Conservation (phyloP, 1,140 invertebrate genomes). For the Notospermus geniculatus region DNA sequence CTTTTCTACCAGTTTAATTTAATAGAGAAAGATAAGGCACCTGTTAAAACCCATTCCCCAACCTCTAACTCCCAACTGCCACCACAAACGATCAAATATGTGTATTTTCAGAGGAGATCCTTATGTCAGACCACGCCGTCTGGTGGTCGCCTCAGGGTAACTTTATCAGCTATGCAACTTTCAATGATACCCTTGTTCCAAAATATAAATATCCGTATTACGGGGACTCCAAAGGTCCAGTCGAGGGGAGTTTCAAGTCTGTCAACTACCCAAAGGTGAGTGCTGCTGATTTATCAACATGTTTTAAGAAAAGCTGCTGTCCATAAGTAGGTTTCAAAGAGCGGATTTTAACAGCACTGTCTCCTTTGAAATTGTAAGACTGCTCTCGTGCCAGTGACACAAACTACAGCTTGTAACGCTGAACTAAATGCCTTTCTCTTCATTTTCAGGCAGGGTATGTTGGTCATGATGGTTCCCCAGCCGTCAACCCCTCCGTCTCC, state of each 20-base stretch:
- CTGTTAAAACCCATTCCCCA: too few relatives aligned
- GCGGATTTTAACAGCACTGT: too few relatives aligned
- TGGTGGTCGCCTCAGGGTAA: conserved; percentile 87
- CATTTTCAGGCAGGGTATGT: not conserved
- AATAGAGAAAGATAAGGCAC: too few relatives aligned
- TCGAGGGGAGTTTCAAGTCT: conserved; percentile 66
- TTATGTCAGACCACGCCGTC: conserved; percentile 75
- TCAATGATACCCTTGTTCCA: conserved; percentile 84
- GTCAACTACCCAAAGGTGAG: conserved; percentile 82
- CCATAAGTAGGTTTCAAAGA: too few relatives aligned
- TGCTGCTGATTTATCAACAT: not conserved
- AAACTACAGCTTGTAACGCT: too few relatives aligned
- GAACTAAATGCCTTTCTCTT: not conserved
- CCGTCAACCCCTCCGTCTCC: too few relatives aligned
- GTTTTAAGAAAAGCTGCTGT: too few relatives aligned
- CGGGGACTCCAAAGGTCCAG: conserved; percentile 59
- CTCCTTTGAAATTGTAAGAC: too few relatives aligned
- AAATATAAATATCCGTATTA: conserved; percentile 71
- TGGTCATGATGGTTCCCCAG: not conserved
- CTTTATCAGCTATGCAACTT: conserved; percentile 80
- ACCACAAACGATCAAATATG: too few relatives aligned
- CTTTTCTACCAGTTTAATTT: too few relatives aligned
- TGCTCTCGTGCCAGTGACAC: too few relatives aligned
- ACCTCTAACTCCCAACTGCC: too few relatives aligned
- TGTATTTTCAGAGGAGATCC: conserved; percentile 77